These are phyloP conservation scores for Amphibalanus amphitrite DNA, from an alignment of 1,140 invertebrate genomes.

Conservation along the genomic window DNA sequence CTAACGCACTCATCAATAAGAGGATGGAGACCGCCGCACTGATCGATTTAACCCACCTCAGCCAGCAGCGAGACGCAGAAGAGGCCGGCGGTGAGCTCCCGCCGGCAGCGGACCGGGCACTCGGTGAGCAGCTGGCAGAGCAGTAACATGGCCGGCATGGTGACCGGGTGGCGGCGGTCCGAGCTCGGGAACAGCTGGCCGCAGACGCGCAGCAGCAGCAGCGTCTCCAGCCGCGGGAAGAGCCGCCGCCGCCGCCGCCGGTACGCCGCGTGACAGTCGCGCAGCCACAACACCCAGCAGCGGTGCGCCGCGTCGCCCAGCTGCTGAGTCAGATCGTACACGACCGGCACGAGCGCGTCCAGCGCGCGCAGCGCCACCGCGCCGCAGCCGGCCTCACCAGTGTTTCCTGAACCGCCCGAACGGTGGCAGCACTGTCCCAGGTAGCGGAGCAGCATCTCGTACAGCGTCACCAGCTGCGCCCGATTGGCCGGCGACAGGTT, in stretches of 20 bases:
- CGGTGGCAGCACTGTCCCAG: background rate
- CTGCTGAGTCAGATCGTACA: background rate
- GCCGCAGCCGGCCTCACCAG: background rate
- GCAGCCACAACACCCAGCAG: background rate
- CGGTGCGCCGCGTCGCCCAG: background rate
- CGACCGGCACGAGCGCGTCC: background rate
- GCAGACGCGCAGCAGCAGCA: background rate
- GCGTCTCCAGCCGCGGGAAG: background rate
- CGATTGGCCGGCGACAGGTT: background rate
- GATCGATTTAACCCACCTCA: conserved; percentile 52
- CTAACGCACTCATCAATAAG: too few relatives aligned
- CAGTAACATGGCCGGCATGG: conserved; percentile 62
- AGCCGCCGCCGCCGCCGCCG: too few relatives aligned
- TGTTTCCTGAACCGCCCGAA: background rate
- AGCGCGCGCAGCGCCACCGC: background rate
- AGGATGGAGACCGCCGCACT: too few relatives aligned
- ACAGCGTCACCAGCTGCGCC: background rate
- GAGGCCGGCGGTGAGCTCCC: conserved; percentile 56
- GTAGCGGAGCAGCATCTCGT: background rate
- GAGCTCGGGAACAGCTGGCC: conserved; percentile 61
- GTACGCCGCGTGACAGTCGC: background rate
- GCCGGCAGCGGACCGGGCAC: conserved; percentile 38
- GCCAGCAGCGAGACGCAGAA: conserved; percentile 51
- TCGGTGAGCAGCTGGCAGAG: conserved; percentile 56
- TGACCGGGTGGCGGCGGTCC: conserved; percentile 70